Percentiles rank a stretch among this genome's conserved stretches.
These are phyloP conservation scores for Chrysolina americana DNA, from an alignment of 2,888 invertebrate species.

Conservation along the genomic window DNA sequence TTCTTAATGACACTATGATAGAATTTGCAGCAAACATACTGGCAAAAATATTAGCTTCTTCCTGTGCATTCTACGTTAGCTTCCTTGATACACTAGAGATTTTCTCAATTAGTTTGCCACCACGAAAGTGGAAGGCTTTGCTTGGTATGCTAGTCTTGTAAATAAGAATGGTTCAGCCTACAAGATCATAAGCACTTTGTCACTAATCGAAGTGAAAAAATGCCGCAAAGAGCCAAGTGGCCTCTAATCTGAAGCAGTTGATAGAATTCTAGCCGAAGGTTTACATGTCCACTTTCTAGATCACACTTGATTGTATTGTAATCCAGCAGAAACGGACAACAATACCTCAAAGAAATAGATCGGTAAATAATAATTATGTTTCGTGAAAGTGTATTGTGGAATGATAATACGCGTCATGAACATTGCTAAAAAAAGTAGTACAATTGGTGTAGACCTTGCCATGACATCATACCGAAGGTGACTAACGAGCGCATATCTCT, in stretches of 20 bases:
- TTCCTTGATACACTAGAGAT: too few relatives aligned
- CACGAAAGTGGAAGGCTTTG: too few relatives aligned
- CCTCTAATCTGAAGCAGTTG: background rate
- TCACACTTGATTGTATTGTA: background rate
- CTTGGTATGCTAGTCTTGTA: too few relatives aligned
- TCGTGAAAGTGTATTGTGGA: constrained; percentile 5
- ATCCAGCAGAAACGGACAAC: background rate
- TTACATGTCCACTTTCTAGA: background rate
- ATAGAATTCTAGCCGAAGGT: background rate
- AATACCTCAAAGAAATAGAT: background rate
- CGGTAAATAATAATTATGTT: constrained; percentile 3
- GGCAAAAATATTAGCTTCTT: too few relatives aligned
- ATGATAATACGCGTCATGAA: constrained; percentile 6
- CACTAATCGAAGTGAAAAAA: too few relatives aligned
- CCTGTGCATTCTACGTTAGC: too few relatives aligned
- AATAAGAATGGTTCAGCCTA: too few relatives aligned
- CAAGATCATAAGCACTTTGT: too few relatives aligned
- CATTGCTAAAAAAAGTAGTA: constrained; percentile 23
- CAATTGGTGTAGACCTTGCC: constrained; percentile 21
- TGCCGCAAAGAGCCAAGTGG: too few relatives aligned
- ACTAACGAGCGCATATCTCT: background rate
- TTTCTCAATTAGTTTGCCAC: too few relatives aligned
- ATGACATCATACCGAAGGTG: constrained; percentile 4
- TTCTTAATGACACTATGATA: too few relatives aligned
- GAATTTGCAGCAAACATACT: too few relatives aligned